A percentile compares a stretch with the other conserved stretches of the same genome.
phyloP scores from a whole-genome alignment of 2,888 invertebrate genomes.

The Ophraella communa region DNA sequence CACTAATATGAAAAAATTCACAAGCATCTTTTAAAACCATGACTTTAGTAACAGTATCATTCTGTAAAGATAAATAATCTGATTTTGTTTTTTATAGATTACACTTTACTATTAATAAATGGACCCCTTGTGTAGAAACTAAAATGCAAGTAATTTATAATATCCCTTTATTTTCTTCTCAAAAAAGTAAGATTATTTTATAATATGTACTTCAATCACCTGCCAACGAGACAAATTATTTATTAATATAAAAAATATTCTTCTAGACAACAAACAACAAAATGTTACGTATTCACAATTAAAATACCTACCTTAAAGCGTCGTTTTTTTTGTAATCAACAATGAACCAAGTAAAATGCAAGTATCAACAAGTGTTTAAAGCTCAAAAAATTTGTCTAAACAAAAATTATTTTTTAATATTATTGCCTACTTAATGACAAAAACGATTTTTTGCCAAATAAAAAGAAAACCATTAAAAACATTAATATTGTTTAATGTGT shows the following conservation, averaged over 20 bases:
- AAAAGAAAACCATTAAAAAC: background rate
- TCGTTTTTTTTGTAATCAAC: constrained; percentile 3
- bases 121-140: background rate
- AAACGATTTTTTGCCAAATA: too few relatives aligned
- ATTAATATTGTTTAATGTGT: too few relatives aligned
- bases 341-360: constrained; percentile 13
- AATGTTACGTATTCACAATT: constrained; percentile 26
- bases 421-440: too few relatives aligned
- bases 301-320: background rate
- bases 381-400: background rate
- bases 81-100: too few relatives aligned
- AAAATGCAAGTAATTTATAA: constrained; percentile 10
- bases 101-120: too few relatives aligned
- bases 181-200: background rate
- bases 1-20: too few relatives aligned
- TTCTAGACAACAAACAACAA: constrained; percentile 33
- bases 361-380: constrained; percentile 21
- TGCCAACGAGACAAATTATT: constrained; percentile 32
- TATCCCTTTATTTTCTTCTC: background rate
- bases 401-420: background rate
- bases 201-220: background rate
- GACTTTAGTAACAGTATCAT: too few relatives aligned
- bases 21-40: too few relatives aligned
- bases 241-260: constrained; percentile 37
- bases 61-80: too few relatives aligned